phyloP scores from a whole-genome alignment of 2,888 invertebrate genomes.

The Apomyelois bistriatella region DNA sequence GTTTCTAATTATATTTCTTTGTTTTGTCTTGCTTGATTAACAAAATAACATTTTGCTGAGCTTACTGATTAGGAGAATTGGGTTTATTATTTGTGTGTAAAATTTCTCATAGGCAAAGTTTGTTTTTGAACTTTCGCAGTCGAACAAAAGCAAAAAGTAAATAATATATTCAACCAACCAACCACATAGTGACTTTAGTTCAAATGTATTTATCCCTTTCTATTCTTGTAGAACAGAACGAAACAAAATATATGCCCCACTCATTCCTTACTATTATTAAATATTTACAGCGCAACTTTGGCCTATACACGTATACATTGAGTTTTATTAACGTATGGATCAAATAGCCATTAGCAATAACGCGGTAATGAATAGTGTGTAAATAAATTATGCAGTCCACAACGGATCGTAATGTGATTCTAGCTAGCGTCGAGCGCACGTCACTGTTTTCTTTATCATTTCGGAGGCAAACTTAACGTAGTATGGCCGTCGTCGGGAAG shows the following conservation, averaged over 20 bases:
- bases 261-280: neutral
- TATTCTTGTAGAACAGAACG: neutral
- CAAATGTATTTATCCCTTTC: slow-evolving; percentile 13
- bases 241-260: slow-evolving; percentile 12
- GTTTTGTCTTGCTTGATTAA: no score
- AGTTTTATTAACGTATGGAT: neutral
- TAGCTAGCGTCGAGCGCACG: slow-evolving; percentile 38
- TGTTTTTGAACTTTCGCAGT: slow-evolving; percentile 10
- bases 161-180: neutral
- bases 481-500: slow-evolving; percentile 83
- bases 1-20: no score
- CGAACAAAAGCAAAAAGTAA: slow-evolving; percentile 10
- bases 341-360: neutral
- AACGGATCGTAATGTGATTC: neutral
- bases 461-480: slow-evolving; percentile 78
- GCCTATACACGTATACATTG: neutral
- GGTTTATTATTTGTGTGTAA: neutral
- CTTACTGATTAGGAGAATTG: no score
- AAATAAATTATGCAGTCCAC: slow-evolving; percentile 14
- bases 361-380: slow-evolving; percentile 35
- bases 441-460: slow-evolving; percentile 77
- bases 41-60: no score
- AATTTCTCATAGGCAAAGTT: neutral
- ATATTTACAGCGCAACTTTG: neutral
- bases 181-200: neutral